Evolutionary conservation across 2,888 invertebrate species (phyloP).

Genomic region (Byasa hedistus): DNA sequence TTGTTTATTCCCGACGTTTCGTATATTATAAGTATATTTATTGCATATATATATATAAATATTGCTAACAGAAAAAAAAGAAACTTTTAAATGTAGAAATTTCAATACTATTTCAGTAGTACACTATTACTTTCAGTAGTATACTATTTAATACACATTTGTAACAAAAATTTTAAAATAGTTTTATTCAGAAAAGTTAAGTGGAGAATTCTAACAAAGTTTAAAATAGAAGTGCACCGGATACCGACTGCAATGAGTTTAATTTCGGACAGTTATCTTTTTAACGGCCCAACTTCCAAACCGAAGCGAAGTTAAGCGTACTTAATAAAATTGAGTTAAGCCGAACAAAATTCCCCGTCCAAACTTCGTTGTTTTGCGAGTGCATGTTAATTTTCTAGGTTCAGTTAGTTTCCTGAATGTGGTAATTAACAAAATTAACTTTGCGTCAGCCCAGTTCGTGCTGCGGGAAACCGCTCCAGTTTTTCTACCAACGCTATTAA

Average conservation of each 20-base stretch:
- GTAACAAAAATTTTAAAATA: too few relatives aligned
- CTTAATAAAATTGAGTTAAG: slow-evolving; percentile 23
- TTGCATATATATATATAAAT: too few relatives aligned
- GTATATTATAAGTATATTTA: too few relatives aligned
- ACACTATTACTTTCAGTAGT: too few relatives aligned
- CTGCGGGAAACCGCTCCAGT: not conserved
- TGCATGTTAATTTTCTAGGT: not conserved
- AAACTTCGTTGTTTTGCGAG: not conserved
- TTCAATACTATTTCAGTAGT: too few relatives aligned
- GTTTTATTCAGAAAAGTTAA: too few relatives aligned
- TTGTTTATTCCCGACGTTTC: too few relatives aligned
- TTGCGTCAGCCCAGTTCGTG: not conserved
- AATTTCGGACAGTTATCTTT: slow-evolving; percentile 15
- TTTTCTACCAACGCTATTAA: not conserved
- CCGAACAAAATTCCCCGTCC: not conserved
- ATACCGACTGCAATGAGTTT: slow-evolving; percentile 9
- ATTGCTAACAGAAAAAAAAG: too few relatives aligned
- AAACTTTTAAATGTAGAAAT: too few relatives aligned
- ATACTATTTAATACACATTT: too few relatives aligned
- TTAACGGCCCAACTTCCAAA: slow-evolving; percentile 19
- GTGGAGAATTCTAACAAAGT: not conserved
- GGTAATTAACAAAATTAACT: not conserved
- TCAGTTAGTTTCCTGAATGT: not conserved
- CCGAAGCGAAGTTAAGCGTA: slow-evolving; percentile 13
- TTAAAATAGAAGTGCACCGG: not conserved